phyloP scores from a whole-genome alignment of 2,797 vertebrate genomes.

The Falco naumanni region DNA sequence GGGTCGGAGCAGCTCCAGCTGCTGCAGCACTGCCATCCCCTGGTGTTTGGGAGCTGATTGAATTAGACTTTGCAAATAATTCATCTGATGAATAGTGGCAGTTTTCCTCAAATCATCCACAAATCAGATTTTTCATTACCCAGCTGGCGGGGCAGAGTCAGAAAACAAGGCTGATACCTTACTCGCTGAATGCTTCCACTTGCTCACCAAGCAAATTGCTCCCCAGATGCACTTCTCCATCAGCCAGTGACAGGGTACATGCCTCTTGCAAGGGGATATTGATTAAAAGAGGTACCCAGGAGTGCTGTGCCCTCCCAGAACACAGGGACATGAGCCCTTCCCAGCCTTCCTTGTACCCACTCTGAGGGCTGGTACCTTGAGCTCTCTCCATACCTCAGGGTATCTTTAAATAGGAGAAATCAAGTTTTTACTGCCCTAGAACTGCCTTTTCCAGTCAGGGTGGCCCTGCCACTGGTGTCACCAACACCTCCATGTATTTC shows the following conservation, averaged over 20 bases:
- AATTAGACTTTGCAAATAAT: slow-evolving; percentile 44
- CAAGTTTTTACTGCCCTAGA: background rate
- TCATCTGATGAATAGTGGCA: slow-evolving; percentile 58
- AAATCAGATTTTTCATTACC: slow-evolving; percentile 56
- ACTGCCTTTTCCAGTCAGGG: background rate
- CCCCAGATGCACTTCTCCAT: background rate
- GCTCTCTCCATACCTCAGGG: background rate
- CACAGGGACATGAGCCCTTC: background rate
- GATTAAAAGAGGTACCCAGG: background rate
- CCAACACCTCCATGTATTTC: background rate
- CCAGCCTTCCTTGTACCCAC: background rate
- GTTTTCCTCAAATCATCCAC: slow-evolving; percentile 54
- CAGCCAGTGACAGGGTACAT: background rate
- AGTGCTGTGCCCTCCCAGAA: rapidly evolving
- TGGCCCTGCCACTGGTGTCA: rapidly evolving
- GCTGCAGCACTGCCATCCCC: background rate
- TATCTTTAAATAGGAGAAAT: background rate
- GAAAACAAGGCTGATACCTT: slow-evolving; percentile 23
- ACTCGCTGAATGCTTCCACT: background rate
- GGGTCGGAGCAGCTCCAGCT: background rate
- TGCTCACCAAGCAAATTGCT: background rate
- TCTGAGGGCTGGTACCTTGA: background rate
- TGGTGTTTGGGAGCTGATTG: slow-evolving; percentile 5
- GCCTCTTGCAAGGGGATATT: background rate
- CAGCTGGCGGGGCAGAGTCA: background rate